phyloP scores from a whole-genome alignment of 2,888 invertebrate species.

The Myathropa florea region DNA sequence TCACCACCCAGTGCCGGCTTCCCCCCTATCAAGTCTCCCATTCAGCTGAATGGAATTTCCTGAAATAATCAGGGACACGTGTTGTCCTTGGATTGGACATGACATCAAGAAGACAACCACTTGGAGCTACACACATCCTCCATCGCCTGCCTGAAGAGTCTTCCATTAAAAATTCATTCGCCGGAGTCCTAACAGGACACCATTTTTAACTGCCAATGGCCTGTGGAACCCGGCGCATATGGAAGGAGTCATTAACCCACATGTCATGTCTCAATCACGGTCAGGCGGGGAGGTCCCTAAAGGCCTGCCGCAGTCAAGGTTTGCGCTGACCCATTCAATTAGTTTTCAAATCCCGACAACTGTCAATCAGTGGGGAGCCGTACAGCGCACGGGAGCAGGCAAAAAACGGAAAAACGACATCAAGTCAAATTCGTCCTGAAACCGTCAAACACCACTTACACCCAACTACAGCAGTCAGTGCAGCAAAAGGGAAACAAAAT shows the following conservation, averaged over 20 bases:
- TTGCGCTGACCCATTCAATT: slow-evolving; percentile 35
- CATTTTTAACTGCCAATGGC: slow-evolving; percentile 13
- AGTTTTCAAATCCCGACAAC: slow-evolving; percentile 34
- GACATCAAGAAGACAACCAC: background rate
- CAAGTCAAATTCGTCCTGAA: slow-evolving; percentile 15
- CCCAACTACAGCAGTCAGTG: background rate
- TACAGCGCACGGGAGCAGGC: background rate
- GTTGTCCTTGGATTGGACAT: slow-evolving; percentile 21
- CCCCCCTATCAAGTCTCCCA: background rate
- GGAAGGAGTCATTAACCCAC: slow-evolving; percentile 16
- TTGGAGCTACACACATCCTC: background rate
- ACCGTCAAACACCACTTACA: slow-evolving; percentile 35
- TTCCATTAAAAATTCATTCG: slow-evolving; percentile 29
- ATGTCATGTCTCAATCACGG: slow-evolving; percentile 21
- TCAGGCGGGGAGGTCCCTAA: background rate
- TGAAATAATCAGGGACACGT: slow-evolving; percentile 33
- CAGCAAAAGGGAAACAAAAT: background rate
- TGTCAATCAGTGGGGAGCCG: slow-evolving; percentile 37
- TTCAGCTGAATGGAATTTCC: background rate
- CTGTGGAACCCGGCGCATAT: background rate
- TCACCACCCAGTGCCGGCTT: background rate
- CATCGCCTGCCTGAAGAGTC: background rate
- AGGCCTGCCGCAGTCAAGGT: background rate
- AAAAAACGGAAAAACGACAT: slow-evolving; percentile 1
- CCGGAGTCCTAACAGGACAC: slow-evolving; percentile 1